These are phyloP conservation scores for Psococerastis gibbosa DNA, from an alignment of 2,888 invertebrate genomes.

Conservation along the genomic window DNA sequence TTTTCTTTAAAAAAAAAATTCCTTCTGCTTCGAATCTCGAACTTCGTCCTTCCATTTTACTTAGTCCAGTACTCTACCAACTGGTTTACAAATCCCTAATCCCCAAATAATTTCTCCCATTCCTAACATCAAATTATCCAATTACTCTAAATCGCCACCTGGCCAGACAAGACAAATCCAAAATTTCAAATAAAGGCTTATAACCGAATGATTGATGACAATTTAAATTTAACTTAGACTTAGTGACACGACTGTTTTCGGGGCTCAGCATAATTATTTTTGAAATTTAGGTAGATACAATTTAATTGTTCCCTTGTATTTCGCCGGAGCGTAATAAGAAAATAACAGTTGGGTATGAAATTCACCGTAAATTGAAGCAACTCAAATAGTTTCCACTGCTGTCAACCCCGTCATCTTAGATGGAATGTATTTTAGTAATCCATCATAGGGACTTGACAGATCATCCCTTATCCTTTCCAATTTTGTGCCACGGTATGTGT, in stretches of 20 bases:
- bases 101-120: too few species aligned
- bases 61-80: too few species aligned
- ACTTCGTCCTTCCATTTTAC: too few species aligned
- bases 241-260: background rate
- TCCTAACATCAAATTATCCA: too few species aligned
- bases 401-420: background rate
- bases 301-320: slow-evolving; percentile 9
- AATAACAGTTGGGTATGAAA: slow-evolving; percentile 5
- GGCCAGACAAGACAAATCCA: too few species aligned
- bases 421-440: background rate
- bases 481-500: slow-evolving; percentile 11
- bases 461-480: slow-evolving; percentile 9
- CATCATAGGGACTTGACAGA: slow-evolving; percentile 8
- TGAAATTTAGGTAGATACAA: slow-evolving; percentile 6
- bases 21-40: too few species aligned
- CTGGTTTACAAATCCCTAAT: too few species aligned
- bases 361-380: background rate
- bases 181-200: too few species aligned
- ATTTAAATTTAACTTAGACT: background rate
- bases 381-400: background rate
- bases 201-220: slow-evolving; percentile 5
- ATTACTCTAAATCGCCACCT: too few species aligned
- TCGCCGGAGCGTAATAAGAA: slow-evolving; percentile 5
- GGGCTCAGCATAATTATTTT: slow-evolving; percentile 9
- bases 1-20: too few species aligned